Evolutionary conservation across 2,888 invertebrate species (phyloP), one percentile per base, ranked within the genome.

Genomic region (Torymus auratus): DNA sequence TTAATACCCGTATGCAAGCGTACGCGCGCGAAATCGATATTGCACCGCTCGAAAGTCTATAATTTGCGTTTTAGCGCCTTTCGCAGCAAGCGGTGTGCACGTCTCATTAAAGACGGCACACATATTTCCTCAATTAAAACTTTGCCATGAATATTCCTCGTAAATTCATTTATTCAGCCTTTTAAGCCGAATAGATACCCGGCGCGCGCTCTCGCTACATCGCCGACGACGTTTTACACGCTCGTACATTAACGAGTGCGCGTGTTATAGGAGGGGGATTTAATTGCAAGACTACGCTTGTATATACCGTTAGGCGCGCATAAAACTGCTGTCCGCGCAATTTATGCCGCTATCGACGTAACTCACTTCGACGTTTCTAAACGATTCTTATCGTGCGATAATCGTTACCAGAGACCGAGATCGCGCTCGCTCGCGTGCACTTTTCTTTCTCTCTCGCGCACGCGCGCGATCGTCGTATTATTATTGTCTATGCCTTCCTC

Each of bases 301-400:
- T 69, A 55, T 69, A 55, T 76, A 82, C 82, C 82, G 78, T 78
- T 82, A 82, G 78, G 55, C 64, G 76, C 56, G 62, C 78, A 73
- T 82, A 82, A 82, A 78, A 81, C 80, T 77, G 81, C 76, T 65
- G 82, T 68, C 68, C 69, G 76, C 10, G 76, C 75, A 73, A 82
- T 82, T 82, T 82, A 79, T 76, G 79, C 77, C 72, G 60, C 72
- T n/a, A 79, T 79, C 71, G 82, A 76, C 82, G 77, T 82, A 82
- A 82, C 72, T 82, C 82, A 79, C 79, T 77, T 76, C 55, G 72
- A 76, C 79, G 64, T 79, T 68, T 74, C 75, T 72, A 76, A 82
- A 76, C 79, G 82, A 76, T 79, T 79, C 79, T 82, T 82, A 82
- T 82, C 79, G 69, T 56, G 68, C 64, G 79, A 72, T 79, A 82